Evolutionary conservation across 2,113 vertebrate species (phyloP).

Genomic region (Platysternon megacephalum): DNA sequence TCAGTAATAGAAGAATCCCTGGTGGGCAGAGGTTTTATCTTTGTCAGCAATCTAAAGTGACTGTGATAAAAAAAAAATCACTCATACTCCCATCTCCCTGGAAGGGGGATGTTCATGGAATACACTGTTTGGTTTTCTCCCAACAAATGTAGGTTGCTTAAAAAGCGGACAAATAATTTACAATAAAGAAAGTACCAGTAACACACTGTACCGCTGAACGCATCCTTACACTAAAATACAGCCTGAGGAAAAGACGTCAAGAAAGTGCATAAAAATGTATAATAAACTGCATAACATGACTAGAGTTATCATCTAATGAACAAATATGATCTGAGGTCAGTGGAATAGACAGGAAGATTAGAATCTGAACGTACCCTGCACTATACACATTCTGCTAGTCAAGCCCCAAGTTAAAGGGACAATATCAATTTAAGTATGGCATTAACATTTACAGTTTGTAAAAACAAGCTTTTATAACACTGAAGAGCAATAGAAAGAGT

Average conservation of each 20-base stretch:
- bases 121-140: too few species aligned
- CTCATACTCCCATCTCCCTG: rapidly evolving
- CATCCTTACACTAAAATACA: background rate
- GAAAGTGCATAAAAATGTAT: rapidly evolving
- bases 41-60: background rate
- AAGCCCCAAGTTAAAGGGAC: background rate
- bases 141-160: background rate
- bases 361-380: background rate
- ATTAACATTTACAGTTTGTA: rapidly evolving
- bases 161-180: rapidly evolving
- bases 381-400: rapidly evolving
- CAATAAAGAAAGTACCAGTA: background rate
- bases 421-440: rapidly evolving
- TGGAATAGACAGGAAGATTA: background rate
- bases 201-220: background rate
- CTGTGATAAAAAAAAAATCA: background rate
- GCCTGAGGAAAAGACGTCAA: rapidly evolving
- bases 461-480: background rate
- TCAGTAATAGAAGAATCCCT: background rate
- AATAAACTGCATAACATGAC: background rate
- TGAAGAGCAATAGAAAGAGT: background rate
- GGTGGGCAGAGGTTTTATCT: background rate
- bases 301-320: rapidly evolving
- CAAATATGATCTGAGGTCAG: rapidly evolving
- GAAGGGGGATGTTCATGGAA: rapidly evolving